Base-by-base conservation (phyloP, 1,140 invertebrate species). In the Drosophila mayri region DNA sequence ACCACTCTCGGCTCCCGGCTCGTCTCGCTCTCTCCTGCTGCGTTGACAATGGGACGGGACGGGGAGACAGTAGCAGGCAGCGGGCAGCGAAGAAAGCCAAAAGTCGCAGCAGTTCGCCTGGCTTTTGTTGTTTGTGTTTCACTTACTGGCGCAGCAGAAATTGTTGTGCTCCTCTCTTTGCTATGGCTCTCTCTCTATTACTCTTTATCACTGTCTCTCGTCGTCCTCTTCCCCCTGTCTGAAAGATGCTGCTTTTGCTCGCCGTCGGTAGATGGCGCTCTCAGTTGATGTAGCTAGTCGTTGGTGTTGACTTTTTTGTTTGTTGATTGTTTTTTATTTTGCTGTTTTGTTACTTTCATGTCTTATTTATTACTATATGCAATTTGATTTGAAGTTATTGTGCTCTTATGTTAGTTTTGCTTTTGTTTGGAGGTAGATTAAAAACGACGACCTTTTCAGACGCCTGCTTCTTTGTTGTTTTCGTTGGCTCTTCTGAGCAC, bases 211-310 rank as follows among this genome's bases (percentile, higher is more conserved):
- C 40, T 16, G 32, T 41, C 25, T 49, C 28, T 30, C 12, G 20
- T 40, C 25, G 37, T 30, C 11, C 16, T n/a, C 10, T 57, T n/a
- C n/a, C 32, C 32, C 38, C 22, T 30, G 54, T 18, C 61, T 63
- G 61, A 32, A 59, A 46, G 38, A 47, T 73, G 73, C 60, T 65
- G 50, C 38, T 43, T 75, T 10, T 44, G 28, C 61, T 67, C 35
- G 30, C 62, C 67, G 38, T 59, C 79, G 50, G 20, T 62, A 81
- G 79, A 41, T 81, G 79, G 73, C 79, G 73, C 32, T 68, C 35
- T 46, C 28, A 41, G 25, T 47, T n/a, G 40, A 25, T 64, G 58
- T 49, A 46, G 30, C 43, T 54, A 38, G 57, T 57, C 58, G 28
- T 60, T 46, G 28, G 38, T 7, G 18, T 64, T 52, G 35, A 47